These are phyloP conservation scores for Epirrita christyi DNA, from an alignment of 2,888 invertebrate genomes.

Conservation along the genomic window DNA sequence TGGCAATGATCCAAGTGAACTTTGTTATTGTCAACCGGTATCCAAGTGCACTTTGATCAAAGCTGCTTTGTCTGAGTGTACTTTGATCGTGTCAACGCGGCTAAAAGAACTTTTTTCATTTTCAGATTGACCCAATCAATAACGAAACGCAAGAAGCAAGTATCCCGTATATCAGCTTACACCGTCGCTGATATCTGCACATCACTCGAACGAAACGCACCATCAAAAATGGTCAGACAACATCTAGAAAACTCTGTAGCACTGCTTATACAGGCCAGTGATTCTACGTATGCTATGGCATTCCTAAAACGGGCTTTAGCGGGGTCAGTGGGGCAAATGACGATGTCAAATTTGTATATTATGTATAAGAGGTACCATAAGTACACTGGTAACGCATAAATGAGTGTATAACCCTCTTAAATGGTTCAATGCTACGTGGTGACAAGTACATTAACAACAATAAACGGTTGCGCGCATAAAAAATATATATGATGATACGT, in stretches of 20 bases:
- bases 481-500: too few relatives aligned
- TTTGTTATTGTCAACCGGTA: too few relatives aligned
- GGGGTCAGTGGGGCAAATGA: constrained; percentile 65
- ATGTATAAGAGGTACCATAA: constrained; percentile 80
- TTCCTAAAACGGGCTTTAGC: constrained; percentile 71
- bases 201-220: constrained; percentile 60
- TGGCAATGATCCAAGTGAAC: too few relatives aligned
- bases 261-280: constrained; percentile 66
- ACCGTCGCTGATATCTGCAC: constrained; percentile 72
- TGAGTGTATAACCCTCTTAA: too few relatives aligned
- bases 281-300: constrained; percentile 67
- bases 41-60: too few relatives aligned
- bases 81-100: too few relatives aligned
- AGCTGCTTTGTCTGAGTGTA: too few relatives aligned
- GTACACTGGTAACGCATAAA: constrained; percentile 72
- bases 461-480: too few relatives aligned
- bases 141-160: constrained; percentile 71
- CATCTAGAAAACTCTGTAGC: constrained; percentile 73
- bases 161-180: constrained; percentile 74
- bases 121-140: constrained; percentile 74
- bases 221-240: constrained; percentile 63
- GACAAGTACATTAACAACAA: too few relatives aligned
- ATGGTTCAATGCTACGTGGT: too few relatives aligned
- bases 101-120: constrained; percentile 34
- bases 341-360: constrained; percentile 70